Conservation (phyloP, 2,113 vertebrate genomes). For the Eurypyga helias region DNA sequence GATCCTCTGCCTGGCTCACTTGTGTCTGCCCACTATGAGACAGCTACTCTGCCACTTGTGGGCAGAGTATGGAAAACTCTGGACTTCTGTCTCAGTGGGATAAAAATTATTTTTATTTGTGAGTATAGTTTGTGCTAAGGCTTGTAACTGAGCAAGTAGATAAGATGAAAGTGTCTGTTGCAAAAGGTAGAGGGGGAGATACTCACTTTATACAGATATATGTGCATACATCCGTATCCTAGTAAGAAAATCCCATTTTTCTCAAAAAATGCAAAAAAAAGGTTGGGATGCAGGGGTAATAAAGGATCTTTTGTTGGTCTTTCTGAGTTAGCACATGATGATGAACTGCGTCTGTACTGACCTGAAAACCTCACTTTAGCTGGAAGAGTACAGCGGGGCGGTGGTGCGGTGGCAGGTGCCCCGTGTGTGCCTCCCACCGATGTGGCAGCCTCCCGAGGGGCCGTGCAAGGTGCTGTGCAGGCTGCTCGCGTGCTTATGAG, state of each 20-base stretch:
- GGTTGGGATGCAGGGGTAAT: not conserved
- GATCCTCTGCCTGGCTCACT: not conserved
- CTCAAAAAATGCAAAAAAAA: too few species aligned
- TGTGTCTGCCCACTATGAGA: not conserved
- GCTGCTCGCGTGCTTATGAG: not conserved
- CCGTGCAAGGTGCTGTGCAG: not conserved
- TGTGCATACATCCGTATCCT: not conserved
- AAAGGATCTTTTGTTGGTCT: not conserved
- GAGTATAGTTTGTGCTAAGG: not conserved
- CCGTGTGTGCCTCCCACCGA: accelerated
- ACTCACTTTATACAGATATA: not conserved
- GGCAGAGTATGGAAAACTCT: not conserved
- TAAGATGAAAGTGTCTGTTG: not conserved
- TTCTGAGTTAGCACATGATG: not conserved
- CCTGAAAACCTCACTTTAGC: not conserved
- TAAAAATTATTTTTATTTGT: not conserved
- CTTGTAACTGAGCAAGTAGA: not conserved
- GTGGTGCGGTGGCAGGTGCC: too few species aligned
- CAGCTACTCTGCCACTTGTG: not conserved
- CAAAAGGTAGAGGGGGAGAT: not conserved
- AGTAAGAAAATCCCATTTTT: not conserved
- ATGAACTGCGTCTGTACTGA: not conserved
- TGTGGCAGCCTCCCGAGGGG: not conserved
- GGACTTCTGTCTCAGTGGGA: not conserved
- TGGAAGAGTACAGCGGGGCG: not conserved